Conservation (phyloP, 1,140 invertebrate species). For the Platyura marginata region DNA sequence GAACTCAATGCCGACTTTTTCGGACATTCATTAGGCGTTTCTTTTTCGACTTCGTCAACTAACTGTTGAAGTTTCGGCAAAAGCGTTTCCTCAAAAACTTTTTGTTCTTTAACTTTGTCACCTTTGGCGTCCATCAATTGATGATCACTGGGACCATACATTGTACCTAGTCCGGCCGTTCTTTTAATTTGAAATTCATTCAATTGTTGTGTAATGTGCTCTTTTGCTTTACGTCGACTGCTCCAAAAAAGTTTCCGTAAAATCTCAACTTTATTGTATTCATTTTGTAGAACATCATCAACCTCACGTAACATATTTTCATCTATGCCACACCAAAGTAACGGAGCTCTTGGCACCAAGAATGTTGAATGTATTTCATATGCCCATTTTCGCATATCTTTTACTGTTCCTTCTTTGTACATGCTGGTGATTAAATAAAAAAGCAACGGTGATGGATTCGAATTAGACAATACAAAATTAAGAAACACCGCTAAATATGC, state of each 20-base stretch:
- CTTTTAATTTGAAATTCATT: slow-evolving; percentile 80
- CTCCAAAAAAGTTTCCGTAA: slow-evolving; percentile 76
- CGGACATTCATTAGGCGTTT: slow-evolving; percentile 35
- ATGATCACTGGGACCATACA: slow-evolving; percentile 75
- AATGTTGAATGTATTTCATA: slow-evolving; percentile 97
- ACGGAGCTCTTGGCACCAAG: slow-evolving; percentile 72
- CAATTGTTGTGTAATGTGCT: slow-evolving; percentile 70
- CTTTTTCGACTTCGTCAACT: slow-evolving; percentile 51
- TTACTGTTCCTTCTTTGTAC: slow-evolving; percentile 66
- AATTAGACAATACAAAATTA: slow-evolving; percentile 72
- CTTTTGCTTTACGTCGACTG: slow-evolving; percentile 63
- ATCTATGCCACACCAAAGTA: slow-evolving; percentile 66
- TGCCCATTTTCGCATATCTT: slow-evolving; percentile 89
- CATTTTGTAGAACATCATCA: slow-evolving; percentile 61
- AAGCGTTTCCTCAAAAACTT: slow-evolving; percentile 54
- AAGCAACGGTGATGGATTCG: slow-evolving; percentile 64
- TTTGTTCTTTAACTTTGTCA: slow-evolving; percentile 62
- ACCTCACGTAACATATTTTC: slow-evolving; percentile 69
- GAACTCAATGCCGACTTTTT: slow-evolving; percentile 51
- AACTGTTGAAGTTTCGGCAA: slow-evolving; percentile 51
- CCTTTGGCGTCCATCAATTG: slow-evolving; percentile 60
- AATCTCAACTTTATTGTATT: slow-evolving; percentile 75
- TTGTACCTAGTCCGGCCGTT: slow-evolving; percentile 70
- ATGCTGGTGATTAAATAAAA: slow-evolving; percentile 77
- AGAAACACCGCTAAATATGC: slow-evolving; percentile 77